A percentile compares a stretch with the other conserved stretches of the same genome.
phyloP scores from a whole-genome alignment of 2,113 vertebrate genomes.

The Xenotilapia leptura region DNA sequence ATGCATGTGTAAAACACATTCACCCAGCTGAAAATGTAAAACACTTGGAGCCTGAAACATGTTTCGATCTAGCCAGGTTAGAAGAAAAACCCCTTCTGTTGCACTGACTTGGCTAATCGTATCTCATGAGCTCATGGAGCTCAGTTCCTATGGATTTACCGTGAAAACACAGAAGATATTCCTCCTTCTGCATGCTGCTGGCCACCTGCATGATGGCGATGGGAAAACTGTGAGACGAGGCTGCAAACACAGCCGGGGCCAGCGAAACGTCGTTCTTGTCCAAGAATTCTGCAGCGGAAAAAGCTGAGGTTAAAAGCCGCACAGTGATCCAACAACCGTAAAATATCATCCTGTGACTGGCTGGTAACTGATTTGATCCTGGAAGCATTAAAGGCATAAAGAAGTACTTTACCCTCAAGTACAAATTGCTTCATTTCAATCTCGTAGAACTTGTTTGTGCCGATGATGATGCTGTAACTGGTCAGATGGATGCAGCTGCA shows the following conservation, averaged over 20 bases:
- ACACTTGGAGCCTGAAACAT: neutral
- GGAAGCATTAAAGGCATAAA: neutral
- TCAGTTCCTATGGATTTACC: constrained; percentile 64
- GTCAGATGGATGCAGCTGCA: constrained; percentile 98
- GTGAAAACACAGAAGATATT: constrained; percentile 96
- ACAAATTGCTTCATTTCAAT: constrained; percentile 99
- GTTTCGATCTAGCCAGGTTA: neutral
- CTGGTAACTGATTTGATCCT: neutral
- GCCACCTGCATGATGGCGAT: constrained; percentile 95
- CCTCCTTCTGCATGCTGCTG: constrained; percentile 86
- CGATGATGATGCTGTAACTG: constrained; percentile 95
- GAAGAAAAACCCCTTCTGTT: neutral
- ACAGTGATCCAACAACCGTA: neutral
- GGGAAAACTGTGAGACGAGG: constrained; percentile 92
- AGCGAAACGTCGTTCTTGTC: constrained; percentile 95
- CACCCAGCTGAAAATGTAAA: neutral
- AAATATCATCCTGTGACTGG: neutral
- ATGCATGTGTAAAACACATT: neutral
- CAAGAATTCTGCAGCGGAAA: constrained; percentile 81
- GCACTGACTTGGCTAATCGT: neutral
- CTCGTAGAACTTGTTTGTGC: constrained; percentile 98
- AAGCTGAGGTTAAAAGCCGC: neutral
- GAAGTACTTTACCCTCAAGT: constrained; percentile 79
- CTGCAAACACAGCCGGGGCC: constrained; percentile 87
- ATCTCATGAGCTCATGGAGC: neutral